Evolutionary conservation across 2,888 invertebrate species (phyloP), one percentile per base, ranked within the genome.

Genomic region (Hemistola chrysoprasaria): DNA sequence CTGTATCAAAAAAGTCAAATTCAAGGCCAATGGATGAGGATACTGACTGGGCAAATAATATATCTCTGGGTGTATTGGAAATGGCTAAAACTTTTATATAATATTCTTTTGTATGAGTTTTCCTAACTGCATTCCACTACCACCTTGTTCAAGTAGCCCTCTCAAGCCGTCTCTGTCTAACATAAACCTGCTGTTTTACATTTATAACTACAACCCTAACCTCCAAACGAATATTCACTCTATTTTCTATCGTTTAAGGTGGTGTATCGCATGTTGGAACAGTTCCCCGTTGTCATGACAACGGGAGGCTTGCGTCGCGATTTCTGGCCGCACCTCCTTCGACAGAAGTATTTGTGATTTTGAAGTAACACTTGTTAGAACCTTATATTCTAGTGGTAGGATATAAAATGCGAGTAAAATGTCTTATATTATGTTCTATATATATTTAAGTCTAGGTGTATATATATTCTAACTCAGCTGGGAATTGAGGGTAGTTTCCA

Each of bases 151-250:
- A 34, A 48, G 42, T 28, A 35, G 42, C 40, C 47, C 47, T 42
- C 56, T 53, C 62, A 52, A 40, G 42, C 59, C 59, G 51, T 67
- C 71, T 63, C 73, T 48, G 57, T 71, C 70, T 60, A 54, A 69
- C 71, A 61, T 68, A 76, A 81, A 82, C 74, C 74, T 44, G 86
- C 73, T 48, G 87, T 86, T 87, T 87, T 87, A 89, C 88, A 89
- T 88, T 88, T 88, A 88, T 87, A 85, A 84, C 77, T 85, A 85
- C 88, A 84, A 76, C 75, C 73, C 66, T 3, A 27, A 16, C 9
- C 10, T 28, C 7, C 43, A 38, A 21, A 32, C 36, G 45, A 49
- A 53, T 43, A 37, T 8, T 22, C 22, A 37, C 45, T 43, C 16
- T 39, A 22, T 39, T 1, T 2, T 10, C 7, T 22, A 0, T 1